Percentiles rank a stretch among this genome's conserved stretches.
phyloP scores from a whole-genome alignment of 2,113 vertebrate genomes.

The Chrysochloris asiatica region DNA sequence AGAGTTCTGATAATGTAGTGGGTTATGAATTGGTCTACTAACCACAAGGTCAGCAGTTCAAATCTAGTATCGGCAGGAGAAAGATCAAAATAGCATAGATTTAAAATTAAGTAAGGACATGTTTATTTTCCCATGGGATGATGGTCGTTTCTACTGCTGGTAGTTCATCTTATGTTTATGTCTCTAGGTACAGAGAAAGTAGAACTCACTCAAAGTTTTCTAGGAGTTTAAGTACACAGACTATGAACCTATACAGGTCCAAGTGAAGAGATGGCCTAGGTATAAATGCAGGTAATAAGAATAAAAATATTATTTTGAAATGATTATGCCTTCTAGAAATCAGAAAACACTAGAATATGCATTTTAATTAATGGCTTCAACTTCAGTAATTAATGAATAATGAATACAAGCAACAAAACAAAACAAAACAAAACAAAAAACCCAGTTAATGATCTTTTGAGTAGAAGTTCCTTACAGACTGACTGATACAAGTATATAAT shows the following conservation, averaged over 20 bases:
- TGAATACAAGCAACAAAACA: too few relatives aligned
- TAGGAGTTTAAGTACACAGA: neutral
- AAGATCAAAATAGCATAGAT: neutral
- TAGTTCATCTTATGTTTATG: too few relatives aligned
- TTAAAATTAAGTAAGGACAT: conserved; percentile 34
- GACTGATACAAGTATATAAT: neutral
- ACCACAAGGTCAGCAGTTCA: too few relatives aligned
- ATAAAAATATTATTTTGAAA: neutral
- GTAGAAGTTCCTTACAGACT: neutral
- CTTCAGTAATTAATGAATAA: neutral
- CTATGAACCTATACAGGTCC: neutral
- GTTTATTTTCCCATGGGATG: neutral
- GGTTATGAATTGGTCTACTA: too few relatives aligned
- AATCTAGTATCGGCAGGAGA: too few relatives aligned
- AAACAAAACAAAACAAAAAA: neutral
- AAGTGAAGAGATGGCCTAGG: neutral
- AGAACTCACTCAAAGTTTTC: neutral
- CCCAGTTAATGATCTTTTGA: neutral
- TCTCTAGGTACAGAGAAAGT: neutral
- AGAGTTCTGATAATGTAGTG: too few relatives aligned
- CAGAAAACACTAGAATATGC: neutral
- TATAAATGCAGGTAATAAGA: neutral
- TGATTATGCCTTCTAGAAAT: neutral
- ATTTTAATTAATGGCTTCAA: neutral
- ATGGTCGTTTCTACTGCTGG: neutral